Evolutionary conservation across 2,113 vertebrate species (phyloP).

Genomic region (Sapajus apella): DNA sequence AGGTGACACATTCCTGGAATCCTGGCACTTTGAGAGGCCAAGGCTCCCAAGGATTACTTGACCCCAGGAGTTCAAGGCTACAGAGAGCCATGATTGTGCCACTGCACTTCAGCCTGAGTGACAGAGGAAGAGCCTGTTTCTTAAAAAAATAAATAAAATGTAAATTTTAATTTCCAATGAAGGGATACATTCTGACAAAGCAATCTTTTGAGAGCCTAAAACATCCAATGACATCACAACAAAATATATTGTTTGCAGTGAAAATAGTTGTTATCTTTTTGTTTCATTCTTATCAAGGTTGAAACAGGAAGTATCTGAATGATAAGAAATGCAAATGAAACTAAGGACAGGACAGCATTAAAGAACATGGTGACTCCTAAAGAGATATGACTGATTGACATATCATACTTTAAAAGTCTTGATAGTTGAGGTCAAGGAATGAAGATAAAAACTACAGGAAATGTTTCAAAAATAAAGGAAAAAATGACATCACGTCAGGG

Average conservation of each 20-base stretch:
- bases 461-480: conserved; percentile 24
- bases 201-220: neutral
- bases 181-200: neutral
- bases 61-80: too few relatives aligned
- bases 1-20: too few relatives aligned
- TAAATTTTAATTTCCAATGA: conserved; percentile 10
- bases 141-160: neutral
- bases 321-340: neutral
- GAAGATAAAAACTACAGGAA: neutral
- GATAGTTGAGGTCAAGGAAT: neutral
- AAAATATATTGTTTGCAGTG: neutral
- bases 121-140: too few relatives aligned
- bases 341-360: neutral
- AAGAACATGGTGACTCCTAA: neutral
- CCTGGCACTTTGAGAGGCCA: too few relatives aligned
- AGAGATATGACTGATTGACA: neutral
- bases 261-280: conserved; percentile 31
- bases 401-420: neutral
- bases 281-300: neutral
- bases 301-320: neutral
- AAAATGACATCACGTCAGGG: neutral
- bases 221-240: neutral
- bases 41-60: too few relatives aligned
- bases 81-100: too few relatives aligned
- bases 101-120: too few relatives aligned